phyloP scores from a whole-genome alignment of 2,888 invertebrate species.

The Achlya flavicornis region DNA sequence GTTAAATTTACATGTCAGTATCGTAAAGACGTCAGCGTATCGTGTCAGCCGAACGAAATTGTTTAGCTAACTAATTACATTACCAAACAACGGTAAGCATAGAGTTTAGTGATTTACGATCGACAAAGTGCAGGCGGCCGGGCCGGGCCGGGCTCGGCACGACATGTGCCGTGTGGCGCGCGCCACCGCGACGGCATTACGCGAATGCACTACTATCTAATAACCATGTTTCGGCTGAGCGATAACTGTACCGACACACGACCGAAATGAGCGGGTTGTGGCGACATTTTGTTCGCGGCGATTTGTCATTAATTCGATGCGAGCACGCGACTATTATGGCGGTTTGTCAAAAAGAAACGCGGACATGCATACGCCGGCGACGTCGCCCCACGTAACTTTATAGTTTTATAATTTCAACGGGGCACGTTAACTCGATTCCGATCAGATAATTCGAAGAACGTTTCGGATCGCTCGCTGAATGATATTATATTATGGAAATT shows the following conservation, averaged over 20 bases:
- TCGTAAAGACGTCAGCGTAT: constrained; percentile 36
- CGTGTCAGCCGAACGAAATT: constrained; percentile 52
- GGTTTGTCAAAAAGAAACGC: constrained; percentile 76
- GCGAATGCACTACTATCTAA: constrained; percentile 77
- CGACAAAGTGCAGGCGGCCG: constrained; percentile 51
- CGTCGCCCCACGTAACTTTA: constrained; percentile 75
- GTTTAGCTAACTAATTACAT: constrained; percentile 67
- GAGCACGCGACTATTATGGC: constrained; percentile 78
- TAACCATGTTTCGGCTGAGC: constrained; percentile 72
- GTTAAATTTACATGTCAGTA: constrained; percentile 27
- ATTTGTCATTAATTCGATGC: constrained; percentile 77
- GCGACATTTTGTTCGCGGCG: constrained; percentile 71
- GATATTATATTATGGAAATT: constrained; percentile 80
- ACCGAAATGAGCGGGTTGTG: constrained; percentile 75
- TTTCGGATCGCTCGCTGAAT: constrained; percentile 56
- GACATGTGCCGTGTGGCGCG: constrained; percentile 73
- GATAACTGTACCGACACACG: constrained; percentile 63
- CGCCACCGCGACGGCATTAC: constrained; percentile 58
- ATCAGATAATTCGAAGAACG: constrained; percentile 71
- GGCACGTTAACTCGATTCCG: constrained; percentile 78
- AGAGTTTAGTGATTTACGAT: constrained; percentile 70
- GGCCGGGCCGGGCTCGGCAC: constrained; percentile 47
- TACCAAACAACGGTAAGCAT: constrained; percentile 46
- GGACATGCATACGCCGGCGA: constrained; percentile 75
- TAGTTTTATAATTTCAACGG: constrained; percentile 78